Conservation (phyloP, 2,113 vertebrate species). For the Pseudorasbora parva region DNA sequence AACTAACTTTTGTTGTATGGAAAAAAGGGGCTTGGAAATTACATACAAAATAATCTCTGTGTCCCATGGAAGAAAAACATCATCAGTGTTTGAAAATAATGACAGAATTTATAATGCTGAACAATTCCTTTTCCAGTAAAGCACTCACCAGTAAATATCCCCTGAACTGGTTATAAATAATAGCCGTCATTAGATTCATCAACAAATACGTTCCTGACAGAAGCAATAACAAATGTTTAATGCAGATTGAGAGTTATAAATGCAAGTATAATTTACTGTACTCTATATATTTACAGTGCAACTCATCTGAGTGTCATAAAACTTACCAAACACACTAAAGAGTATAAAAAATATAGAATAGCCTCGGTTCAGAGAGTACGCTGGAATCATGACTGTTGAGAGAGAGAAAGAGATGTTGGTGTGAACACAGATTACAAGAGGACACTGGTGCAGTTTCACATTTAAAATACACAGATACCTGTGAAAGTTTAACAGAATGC, state of each 20-base stretch:
- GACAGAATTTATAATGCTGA: not conserved
- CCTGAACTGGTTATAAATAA: slow-evolving; percentile 98
- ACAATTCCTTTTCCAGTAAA: not conserved
- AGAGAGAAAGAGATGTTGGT: slow-evolving; percentile 3
- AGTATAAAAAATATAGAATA: slow-evolving; percentile 91
- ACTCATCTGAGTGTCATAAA: not conserved
- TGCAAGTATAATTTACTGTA: not conserved
- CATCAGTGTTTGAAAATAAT: not conserved
- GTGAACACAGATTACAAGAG: not conserved
- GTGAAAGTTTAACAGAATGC: slow-evolving; percentile 15
- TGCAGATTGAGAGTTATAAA: not conserved
- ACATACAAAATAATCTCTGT: not conserved
- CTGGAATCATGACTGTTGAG: slow-evolving; percentile 91
- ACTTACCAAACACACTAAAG: slow-evolving; percentile 92
- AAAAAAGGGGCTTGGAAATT: not conserved
- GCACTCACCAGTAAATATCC: slow-evolving; percentile 93
- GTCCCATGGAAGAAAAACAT: not conserved
- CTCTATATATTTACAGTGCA: not conserved
- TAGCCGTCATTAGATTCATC: slow-evolving; percentile 96
- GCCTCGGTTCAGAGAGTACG: slow-evolving; percentile 85
- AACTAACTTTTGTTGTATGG: not conserved
- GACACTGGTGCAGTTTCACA: not conserved
- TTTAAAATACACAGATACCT: slow-evolving; percentile 8
- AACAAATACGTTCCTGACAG: slow-evolving; percentile 89
- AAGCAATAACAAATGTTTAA: slow-evolving; percentile 1